Conservation (phyloP, 2,888 invertebrate species). For the Drosophila anomelani region DNA sequence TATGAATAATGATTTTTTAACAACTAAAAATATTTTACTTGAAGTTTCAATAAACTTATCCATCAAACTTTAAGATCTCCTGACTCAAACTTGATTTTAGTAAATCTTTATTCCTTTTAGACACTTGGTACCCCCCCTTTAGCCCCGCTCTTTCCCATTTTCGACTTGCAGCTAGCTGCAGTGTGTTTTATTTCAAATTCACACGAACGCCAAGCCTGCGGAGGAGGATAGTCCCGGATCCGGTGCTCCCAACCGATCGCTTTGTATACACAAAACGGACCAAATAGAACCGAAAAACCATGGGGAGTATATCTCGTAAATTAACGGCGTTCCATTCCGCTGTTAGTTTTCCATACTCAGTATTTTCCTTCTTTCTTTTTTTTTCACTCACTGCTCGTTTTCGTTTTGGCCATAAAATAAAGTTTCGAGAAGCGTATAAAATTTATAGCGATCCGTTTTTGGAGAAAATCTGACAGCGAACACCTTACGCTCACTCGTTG, state of each 20-base stretch:
- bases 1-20: neutral
- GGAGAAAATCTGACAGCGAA: constrained; percentile 74
- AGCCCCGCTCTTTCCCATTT: neutral
- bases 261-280: constrained; percentile 62
- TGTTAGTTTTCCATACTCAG: constrained; percentile 20
- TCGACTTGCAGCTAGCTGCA: constrained; percentile 34
- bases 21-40: neutral
- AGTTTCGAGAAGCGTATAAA: constrained; percentile 79
- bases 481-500: constrained; percentile 61
- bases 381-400: constrained; percentile 27
- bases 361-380: constrained; percentile 2
- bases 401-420: constrained; percentile 67
- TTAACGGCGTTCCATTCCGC: constrained; percentile 71
- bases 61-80: no score
- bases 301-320: constrained; percentile 80
- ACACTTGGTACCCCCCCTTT: constrained; percentile 17
- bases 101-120: neutral
- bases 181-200: constrained; percentile 78
- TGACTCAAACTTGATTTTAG: neutral
- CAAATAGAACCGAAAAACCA: constrained; percentile 52
- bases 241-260: constrained; percentile 17
- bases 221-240: constrained; percentile 13
- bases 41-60: no score
- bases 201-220: constrained; percentile 56
- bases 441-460: constrained; percentile 68